Conservation (phyloP, 2,888 invertebrate genomes). For the Iphiclides podalirius region DNA sequence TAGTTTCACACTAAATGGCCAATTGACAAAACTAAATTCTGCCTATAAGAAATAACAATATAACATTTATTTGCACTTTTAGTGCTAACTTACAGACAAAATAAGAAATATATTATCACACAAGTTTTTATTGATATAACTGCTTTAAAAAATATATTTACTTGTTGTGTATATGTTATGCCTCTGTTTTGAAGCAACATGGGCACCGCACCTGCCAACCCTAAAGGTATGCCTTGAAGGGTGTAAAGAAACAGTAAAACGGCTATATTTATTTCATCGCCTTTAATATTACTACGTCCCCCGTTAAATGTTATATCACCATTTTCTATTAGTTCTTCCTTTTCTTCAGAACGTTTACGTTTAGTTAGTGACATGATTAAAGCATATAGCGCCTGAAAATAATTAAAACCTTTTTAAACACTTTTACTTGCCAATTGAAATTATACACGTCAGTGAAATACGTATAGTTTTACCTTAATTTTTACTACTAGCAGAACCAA, state of each 20-base stretch:
- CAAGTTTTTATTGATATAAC: not conserved
- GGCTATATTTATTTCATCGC: conserved; percentile 90
- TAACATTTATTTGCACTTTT: too few relatives aligned
- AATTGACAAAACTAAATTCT: conserved; percentile 95
- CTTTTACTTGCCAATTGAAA: conserved; percentile 38
- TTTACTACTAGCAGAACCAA: conserved; percentile 33
- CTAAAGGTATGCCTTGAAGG: conserved; percentile 96
- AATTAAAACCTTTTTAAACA: conserved; percentile 18
- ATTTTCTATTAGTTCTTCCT: conserved; percentile 66
- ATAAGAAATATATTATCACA: conserved; percentile 3
- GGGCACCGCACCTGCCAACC: conserved; percentile 95
- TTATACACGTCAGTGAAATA: conserved; percentile 59
- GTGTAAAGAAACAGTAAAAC: conserved; percentile 95
- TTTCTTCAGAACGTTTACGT: conserved; percentile 60
- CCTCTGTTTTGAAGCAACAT: conserved; percentile 96
- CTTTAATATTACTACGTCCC: conserved; percentile 78
- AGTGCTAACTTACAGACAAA: too few relatives aligned
- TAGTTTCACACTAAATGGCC: conserved; percentile 96
- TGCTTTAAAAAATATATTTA: conserved; percentile 32
- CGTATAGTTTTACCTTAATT: conserved; percentile 55
- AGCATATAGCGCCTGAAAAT: conserved; percentile 53
- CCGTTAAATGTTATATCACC: conserved; percentile 49
- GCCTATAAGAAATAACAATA: conserved; percentile 77
- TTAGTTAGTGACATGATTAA: conserved; percentile 67
- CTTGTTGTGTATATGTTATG: conserved; percentile 96